Conservation (phyloP, 2,113 vertebrate genomes). For the Ophthalmolycus amberensis region DNA sequence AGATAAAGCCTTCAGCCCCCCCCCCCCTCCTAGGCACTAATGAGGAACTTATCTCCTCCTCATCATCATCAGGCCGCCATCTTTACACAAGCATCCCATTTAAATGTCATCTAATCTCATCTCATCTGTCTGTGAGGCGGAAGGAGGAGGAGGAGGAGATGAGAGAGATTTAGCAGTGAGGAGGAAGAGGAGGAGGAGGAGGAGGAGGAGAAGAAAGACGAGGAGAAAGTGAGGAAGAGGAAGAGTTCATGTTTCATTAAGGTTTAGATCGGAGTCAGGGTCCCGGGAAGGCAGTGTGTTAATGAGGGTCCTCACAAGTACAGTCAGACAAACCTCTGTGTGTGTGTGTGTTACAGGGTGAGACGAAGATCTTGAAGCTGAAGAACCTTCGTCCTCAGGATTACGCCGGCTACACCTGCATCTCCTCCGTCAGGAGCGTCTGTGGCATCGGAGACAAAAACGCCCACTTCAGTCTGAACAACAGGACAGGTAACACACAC, state of each 20-base stretch:
- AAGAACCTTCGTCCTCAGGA: constrained; percentile 98
- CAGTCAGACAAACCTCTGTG: background rate
- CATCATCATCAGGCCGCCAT: constrained; percentile 24
- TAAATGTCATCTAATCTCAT: constrained; percentile 67
- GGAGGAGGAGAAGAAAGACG: background rate
- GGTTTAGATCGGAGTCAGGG: too few species aligned
- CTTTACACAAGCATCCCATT: constrained; percentile 56
- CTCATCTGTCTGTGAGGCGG: constrained; percentile 51
- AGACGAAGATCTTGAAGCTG: constrained; percentile 87
- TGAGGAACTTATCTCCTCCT: constrained; percentile 49
- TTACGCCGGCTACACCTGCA: constrained; percentile 96
- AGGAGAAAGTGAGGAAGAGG: background rate
- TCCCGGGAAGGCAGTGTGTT: too few species aligned
- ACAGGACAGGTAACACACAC: constrained; percentile 65
- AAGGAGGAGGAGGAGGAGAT: constrained; percentile 39
- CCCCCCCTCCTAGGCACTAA: constrained; percentile 30
- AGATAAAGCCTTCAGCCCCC: constrained; percentile 39
- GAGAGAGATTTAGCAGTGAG: constrained; percentile 33
- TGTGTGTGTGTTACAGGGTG: constrained; percentile 61
- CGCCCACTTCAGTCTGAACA: constrained; percentile 69
- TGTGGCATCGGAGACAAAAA: constrained; percentile 87
- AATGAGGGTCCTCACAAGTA: background rate
- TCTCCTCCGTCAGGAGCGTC: constrained; percentile 92
- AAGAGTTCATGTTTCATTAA: too few species aligned
- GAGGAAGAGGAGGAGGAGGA: constrained; percentile 7